Evolutionary conservation across 2,888 invertebrate genomes (phyloP), one percentile per base, ranked within the genome.

Genomic region (Schrankia costaestrigalis): DNA sequence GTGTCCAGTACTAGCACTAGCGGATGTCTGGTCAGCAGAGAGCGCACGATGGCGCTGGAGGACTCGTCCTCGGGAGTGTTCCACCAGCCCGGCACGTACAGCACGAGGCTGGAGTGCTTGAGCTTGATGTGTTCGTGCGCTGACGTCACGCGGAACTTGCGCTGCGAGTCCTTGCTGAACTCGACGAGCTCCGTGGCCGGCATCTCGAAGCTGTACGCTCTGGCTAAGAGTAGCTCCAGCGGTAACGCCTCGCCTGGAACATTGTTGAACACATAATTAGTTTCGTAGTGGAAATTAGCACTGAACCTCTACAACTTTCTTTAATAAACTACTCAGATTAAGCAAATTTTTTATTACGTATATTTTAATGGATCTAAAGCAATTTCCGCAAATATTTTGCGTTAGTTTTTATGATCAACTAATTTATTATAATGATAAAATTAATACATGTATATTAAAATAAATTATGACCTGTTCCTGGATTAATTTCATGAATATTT

Each of bases 51-150:
- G 1, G 79, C 72, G 2, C 49, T 50, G 0, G 81, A 65, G 5
- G 85, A 78, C 24, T 76, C 74, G 45, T 85, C 85, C 0, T 50
- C 47, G 3, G 82, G 84, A 0, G 76, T 71, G 67, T 85, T 85
- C 75, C 76, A 73, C 85, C 85, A 85, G 35, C 85, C 85, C 1
- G 84, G 80, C 31, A 84, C 63, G 67, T 82, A 85, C 13, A 85
- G 41, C n/a, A 72, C 51, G 11, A 80, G 55, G 1, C 51, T 10
- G 6, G 40, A 29, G 6, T 42, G 11, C 3, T 11, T 21, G 2
- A 47, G 49, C 3, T 12, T 11, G 26, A 64, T 31, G 9, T 48
- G 48, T 18, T 56, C 41, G 14, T 57, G 60, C 0, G 76, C 80
- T 25, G 54, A 48, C 3, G 52, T 35, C 5, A 71, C 62, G 13